These are phyloP conservation scores for Anableps anableps DNA, from an alignment of 2,797 vertebrate species.

Conservation along the genomic window DNA sequence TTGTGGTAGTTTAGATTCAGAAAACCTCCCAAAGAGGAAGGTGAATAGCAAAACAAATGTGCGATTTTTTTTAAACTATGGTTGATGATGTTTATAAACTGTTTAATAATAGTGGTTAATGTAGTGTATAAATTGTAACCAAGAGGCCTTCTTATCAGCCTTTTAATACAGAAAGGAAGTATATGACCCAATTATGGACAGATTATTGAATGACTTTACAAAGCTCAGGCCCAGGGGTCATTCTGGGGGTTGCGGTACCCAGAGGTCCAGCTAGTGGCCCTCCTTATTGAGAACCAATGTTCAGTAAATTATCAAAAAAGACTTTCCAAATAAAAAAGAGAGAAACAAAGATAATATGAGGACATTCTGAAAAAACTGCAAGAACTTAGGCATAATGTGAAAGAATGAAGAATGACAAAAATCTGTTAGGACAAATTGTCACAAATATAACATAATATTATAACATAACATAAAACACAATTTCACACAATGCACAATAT, in stretches of 20 bases:
- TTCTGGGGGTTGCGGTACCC: not conserved
- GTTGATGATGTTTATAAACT: not conserved
- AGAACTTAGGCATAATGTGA: not conserved
- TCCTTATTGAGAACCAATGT: not conserved
- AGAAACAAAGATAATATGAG: not conserved
- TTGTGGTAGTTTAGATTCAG: not conserved
- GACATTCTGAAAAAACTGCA: not conserved
- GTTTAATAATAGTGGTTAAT: not conserved
- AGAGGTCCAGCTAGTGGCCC: no score
- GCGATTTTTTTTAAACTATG: not conserved
- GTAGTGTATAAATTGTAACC: not conserved
- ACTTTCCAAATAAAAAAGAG: not conserved
- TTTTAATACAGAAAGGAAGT: conserved; percentile 7
- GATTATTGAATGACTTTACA: not conserved
- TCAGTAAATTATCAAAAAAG: not conserved
- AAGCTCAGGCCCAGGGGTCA: not conserved
- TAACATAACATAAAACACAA: not conserved
- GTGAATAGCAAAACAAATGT: not conserved
- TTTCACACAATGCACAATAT: not conserved
- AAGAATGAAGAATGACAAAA: not conserved
- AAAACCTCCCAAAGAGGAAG: not conserved
- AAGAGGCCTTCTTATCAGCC: not conserved
- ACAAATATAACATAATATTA: not conserved
- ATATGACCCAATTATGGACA: conserved; percentile 1
- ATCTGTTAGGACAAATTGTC: not conserved